Evolutionary conservation across 2,888 invertebrate genomes (phyloP), one percentile per base, ranked within the genome.

Genomic region (Drosophila putrida): DNA sequence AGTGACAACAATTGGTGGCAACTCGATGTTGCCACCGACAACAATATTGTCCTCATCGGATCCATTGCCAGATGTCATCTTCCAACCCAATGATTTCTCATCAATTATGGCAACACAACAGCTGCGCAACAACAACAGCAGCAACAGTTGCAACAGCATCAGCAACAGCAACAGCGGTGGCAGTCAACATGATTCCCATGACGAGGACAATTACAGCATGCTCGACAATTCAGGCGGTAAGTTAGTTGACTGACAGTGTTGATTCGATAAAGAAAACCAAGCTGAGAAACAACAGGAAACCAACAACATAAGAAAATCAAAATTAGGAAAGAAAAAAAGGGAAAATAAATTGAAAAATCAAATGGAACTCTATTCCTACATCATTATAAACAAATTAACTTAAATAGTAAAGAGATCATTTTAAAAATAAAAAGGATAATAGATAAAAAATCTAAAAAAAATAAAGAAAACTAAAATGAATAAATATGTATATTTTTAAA

Each of bases 1-100:
- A n/a, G 33, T 47, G 6, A 33, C 54, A 41, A 60, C 49, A 44
- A 38, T 54, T 5, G 33, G 80, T 75, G 70, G 65, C 57, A 66
- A 66, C n/a, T 90, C 91, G 0, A 91, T 91, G 91, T 49, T 91
- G 66, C 91, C 91, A 15, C 91, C 91, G 4, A 89, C 90, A 10
- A 90, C 84, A 1, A 91, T 91, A 70, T 62, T 91, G 1, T 90
- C 90, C 1, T 91, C 91, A 2, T 91, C 91, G n/a, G 91, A 91
- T 74, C 91, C 90, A 4, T 62, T 91, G 67, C 90, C 89, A 4
- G 91, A 91, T 79, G 89, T 91, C 27, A 78, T 91, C 55, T 91
- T 91, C 58, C 88, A 90, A 70, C 90, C 91, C 10, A 91, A 89
- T 71, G 91, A 91, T 65, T 91, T 93, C 35, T 90, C 93, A 47